Evolutionary conservation across 2,888 invertebrate species (phyloP), one percentile per base, ranked within the genome.

Genomic region (Thecocarcelia acutangulata): DNA sequence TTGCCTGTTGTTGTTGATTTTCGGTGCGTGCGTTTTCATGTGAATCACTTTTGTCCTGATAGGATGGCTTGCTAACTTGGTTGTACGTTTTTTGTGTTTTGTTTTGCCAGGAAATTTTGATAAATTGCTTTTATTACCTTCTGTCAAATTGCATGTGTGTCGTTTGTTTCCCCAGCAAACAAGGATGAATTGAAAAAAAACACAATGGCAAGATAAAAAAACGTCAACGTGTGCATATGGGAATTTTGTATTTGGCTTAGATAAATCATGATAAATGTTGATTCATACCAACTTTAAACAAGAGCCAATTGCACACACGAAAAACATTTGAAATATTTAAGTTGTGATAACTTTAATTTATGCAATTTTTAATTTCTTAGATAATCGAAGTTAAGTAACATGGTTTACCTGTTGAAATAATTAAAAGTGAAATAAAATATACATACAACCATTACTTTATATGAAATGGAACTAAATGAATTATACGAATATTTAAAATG

Each of bases 61-160:
- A 68, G 46, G 68, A 69, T 70, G 72, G 46, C 58, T 69, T 68
- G 64, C 68, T 69, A 44, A 58, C 44, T 66, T 75, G 46, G 46
- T 64, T 58, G 17, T 46, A 37, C 21, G 33, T 6, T 61, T 19
- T 24, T 64, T 42, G 44, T 56, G 68, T 61, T 48, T 12, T 56
- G 37, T 70, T 61, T 68, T 75, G 56, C 68, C 80, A 72, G 73
- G 79, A 83, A 86, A 87, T 87, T 86, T 87, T 88, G 86, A 88
- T 87, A 87, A 87, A 88, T 88, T 87, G 85, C 86, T 85, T 84
- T 84, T 79, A 84, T 87, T 88, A 88, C 88, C 88, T 88, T 88
- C 79, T 83, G 84, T 81, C 83, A 85, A 84, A 82, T 85, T 85
- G 84, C 80, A 80, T 83, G 61, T 81, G 77, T 58, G 56, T 78